Evolutionary conservation across 2,797 vertebrate genomes (phyloP).

Genomic region (Fundulus diaphanus): DNA sequence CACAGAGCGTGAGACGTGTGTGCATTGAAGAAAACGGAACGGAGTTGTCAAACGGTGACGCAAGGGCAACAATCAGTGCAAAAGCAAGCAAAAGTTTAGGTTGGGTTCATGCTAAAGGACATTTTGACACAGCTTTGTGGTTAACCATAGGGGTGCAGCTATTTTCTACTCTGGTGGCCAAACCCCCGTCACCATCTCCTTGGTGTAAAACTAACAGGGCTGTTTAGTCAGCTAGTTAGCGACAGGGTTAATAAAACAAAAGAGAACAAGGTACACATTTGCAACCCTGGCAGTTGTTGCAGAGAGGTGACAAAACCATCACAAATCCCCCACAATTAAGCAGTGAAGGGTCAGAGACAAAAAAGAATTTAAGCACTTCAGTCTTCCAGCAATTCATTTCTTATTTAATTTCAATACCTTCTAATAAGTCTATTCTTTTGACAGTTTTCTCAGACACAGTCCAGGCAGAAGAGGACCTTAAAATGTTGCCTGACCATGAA

Average conservation of each 20-base stretch:
- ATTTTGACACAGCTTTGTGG: not conserved
- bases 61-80: not conserved
- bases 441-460: not conserved
- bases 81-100: not conserved
- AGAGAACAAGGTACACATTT: slow-evolving; percentile 56
- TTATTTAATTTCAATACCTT: not conserved
- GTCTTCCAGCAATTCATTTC: not conserved
- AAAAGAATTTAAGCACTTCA: not conserved
- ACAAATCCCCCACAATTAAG: not conserved
- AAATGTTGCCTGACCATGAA: slow-evolving; percentile 31
- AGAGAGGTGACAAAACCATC: slow-evolving; percentile 42
- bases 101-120: not conserved
- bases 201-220: slow-evolving; percentile 20
- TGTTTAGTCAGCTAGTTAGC: slow-evolving; percentile 63
- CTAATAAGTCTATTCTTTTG: not conserved
- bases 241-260: slow-evolving; percentile 51
- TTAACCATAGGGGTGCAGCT: not conserved
- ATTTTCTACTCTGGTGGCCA: slow-evolving; percentile 52
- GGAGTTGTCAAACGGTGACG: not conserved
- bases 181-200: not conserved
- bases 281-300: slow-evolving; percentile 49
- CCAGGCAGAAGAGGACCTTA: slow-evolving; percentile 20
- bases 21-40: not conserved
- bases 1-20: not conserved
- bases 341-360: not conserved